Conservation (phyloP, 2,113 vertebrate genomes). For the Anhinga anhinga region DNA sequence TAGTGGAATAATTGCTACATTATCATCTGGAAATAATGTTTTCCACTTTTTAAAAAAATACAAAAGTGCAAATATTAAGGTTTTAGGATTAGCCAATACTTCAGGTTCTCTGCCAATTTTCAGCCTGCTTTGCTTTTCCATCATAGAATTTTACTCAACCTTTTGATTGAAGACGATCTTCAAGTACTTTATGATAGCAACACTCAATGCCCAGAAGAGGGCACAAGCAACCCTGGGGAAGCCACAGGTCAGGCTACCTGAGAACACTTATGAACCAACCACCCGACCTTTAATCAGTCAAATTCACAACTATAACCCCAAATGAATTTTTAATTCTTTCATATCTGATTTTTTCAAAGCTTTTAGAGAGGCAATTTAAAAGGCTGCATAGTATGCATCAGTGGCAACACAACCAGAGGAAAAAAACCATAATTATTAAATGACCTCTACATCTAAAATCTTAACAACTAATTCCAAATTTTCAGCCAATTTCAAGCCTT, state of each 20-base stretch:
- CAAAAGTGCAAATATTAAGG: neutral
- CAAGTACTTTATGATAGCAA: neutral
- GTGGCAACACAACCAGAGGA: slow-evolving; percentile 16
- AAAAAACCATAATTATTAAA: neutral
- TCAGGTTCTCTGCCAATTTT: neutral
- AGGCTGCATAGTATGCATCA: slow-evolving; percentile 26
- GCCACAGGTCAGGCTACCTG: neutral
- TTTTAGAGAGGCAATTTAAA: slow-evolving; percentile 48
- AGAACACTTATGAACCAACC: neutral
- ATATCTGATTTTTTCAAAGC: slow-evolving; percentile 57
- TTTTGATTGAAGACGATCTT: neutral
- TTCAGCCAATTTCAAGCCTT: neutral
- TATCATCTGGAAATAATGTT: neutral
- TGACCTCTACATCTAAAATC: neutral
- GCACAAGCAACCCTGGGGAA: neutral
- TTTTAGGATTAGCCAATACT: neutral
- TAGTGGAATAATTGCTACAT: neutral
- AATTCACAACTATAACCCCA: slow-evolving; percentile 46
- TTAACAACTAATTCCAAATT: neutral
- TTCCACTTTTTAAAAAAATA: neutral
- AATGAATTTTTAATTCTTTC: slow-evolving; percentile 74
- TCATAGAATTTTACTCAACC: neutral
- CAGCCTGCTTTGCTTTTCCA: neutral
- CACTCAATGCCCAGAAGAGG: neutral
- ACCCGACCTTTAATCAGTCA: neutral